Evolutionary conservation across 2,888 invertebrate genomes (phyloP).

Genomic region (Drosophila greeni): DNA sequence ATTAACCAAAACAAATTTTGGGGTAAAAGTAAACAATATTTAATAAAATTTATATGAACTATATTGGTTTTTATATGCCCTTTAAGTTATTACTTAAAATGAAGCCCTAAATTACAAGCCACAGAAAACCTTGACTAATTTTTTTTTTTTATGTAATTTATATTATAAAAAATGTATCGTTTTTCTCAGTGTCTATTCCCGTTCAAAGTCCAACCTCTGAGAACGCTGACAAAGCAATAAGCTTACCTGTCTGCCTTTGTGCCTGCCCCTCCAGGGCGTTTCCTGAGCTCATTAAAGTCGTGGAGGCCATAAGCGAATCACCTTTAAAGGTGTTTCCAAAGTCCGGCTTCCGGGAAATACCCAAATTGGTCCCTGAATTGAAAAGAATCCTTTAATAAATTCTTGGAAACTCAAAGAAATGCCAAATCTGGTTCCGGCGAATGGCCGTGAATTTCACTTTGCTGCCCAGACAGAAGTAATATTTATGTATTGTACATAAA

Average conservation of each 20-base stretch:
- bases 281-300: slow-evolving; percentile 35
- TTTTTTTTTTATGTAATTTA: background rate
- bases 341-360: background rate
- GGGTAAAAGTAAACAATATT: background rate
- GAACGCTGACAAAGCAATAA: slow-evolving; percentile 22
- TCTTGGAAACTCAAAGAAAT: background rate
- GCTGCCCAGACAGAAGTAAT: slow-evolving; percentile 48
- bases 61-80: background rate
- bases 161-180: background rate
- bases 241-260: slow-evolving; percentile 4
- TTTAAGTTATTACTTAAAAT: background rate
- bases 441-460: slow-evolving; percentile 47
- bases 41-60: background rate
- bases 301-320: slow-evolving; percentile 11
- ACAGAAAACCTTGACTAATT: no score
- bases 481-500: slow-evolving; percentile 36
- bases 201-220: slow-evolving; percentile 8
- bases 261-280: slow-evolving; percentile 6
- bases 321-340: slow-evolving; percentile 20
- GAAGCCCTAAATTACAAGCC: background rate
- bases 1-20: background rate
- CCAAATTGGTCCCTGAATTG: background rate
- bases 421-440: background rate
- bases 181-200: slow-evolving; percentile 7
- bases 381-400: slow-evolving; percentile 9